phyloP scores from a whole-genome alignment of 2,797 vertebrate species.

The Acanthis flammea region DNA sequence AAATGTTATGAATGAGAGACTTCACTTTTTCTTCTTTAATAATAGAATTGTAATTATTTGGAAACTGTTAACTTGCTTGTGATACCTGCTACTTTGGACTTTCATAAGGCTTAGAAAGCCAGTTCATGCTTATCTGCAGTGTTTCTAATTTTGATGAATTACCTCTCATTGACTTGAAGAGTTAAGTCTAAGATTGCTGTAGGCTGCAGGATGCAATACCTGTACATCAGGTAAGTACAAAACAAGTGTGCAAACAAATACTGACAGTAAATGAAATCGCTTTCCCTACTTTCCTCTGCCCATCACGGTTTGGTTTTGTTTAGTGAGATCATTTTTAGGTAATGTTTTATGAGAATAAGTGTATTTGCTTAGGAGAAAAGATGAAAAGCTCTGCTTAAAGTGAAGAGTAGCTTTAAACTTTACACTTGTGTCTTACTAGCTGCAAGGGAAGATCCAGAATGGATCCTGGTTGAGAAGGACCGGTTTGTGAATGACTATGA shows the following conservation, averaged over 20 bases:
- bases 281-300: neutral
- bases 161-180: neutral
- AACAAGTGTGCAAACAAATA: neutral
- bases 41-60: neutral
- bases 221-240: neutral
- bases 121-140: neutral
- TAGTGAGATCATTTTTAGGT: neutral
- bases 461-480: constrained; percentile 93
- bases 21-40: neutral
- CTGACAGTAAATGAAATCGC: neutral
- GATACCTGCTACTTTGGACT: neutral
- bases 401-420: neutral
- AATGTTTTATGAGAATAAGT: neutral
- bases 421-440: constrained; percentile 59
- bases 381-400: neutral
- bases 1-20: neutral
- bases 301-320: neutral
- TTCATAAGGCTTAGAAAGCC: neutral
- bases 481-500: constrained; percentile 94
- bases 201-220: neutral
- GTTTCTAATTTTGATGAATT: neutral
- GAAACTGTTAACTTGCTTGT: neutral
- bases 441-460: constrained; percentile 85
- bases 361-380: neutral
- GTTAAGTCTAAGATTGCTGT: neutral